Base-by-base conservation (phyloP, 2,888 invertebrate species). In the Hyposoter dolosus region DNA sequence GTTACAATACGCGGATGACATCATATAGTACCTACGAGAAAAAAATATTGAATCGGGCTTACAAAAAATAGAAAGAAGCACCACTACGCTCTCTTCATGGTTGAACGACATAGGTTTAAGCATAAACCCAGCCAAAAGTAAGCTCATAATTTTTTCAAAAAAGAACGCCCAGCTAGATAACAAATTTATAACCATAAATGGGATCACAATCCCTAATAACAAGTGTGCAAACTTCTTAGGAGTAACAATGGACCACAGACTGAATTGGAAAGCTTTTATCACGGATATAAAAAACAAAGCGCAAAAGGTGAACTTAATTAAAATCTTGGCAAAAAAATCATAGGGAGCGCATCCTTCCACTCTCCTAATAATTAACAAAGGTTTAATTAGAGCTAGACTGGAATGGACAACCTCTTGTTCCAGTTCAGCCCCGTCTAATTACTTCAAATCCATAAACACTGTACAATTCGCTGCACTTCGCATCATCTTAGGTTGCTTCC, bases 301-400 rank as follows among this genome's bases (percentile, higher is more conserved):
- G 1, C 6, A 6, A 0, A 45, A 40, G 10, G 9, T 78, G 0
- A 53, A 74, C 17, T 45, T 83, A 6, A 10, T 74, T 1, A 79
- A 65, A 66, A 9, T 19, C 15, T 17, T 74, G 4, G 45, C 74
- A 0, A 32, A 68, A 5, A 83, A 78, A 35, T 10, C 72, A 1
- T 83, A 79, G 74, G 83, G 83, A 6, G 50, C 78, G 0, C 78
- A 83, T n/a, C 68, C 79, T 4, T 56, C 47, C 0, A 79, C 83
- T 0, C 7, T 68, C 9, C 9, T 66, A 10, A 35, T 17, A 19
- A 45, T 83, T 0, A 79, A 83, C 15, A 79, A 79, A 60, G 74
- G 74, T 6, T 23, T 83, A 9, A 60, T 79, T 3, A 32, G 72
- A 17, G n/a, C 45, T 0, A 66, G 65, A 19, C 4, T 74, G 1